Evolutionary conservation across 2,888 invertebrate species (phyloP), one percentile per base, ranked within the genome.

Genomic region (Sericinus montela): DNA sequence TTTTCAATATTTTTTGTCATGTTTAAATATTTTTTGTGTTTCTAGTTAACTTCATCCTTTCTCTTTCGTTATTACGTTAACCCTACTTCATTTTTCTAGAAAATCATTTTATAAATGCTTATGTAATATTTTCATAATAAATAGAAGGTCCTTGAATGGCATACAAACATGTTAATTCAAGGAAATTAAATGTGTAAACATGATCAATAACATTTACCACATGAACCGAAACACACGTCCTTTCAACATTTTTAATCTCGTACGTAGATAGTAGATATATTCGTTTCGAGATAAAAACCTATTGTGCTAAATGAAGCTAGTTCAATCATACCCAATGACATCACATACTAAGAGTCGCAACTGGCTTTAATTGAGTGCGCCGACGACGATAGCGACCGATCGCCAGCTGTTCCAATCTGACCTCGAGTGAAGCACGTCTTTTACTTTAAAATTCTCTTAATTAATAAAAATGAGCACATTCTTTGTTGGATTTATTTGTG

Each of bases 361-460:
- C 68, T 74, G 74, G 57, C 72, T 74, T 72, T 84, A 87, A 87
- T 87, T 87, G 84, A 80, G 68, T 65, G 69, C 67, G 50, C 68
- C 67, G 50, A 48, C 61, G 62, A 19, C 19, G 19, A 19, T 58
- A 64, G 63, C 59, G 71, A 62, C 63, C 67, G 69, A 63, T 66
- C 70, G 72, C 48, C 63, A 67, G 65, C 72, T 75, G 70, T 73
- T 61, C 59, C 73, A 70, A 72, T 72, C 73, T 63, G 72, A 73
- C 71, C 63, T 77, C 75, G 72, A 64, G 72, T 68, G 69, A 63
- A 69, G 54, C 76, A 75, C 75, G 80, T 68, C 73, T 74, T 66
- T 52, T 55, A 59, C 57, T 55, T 57, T 49, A 54, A 25, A 49
- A 44, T 44, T 40, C 39, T 38, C 19, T 55, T 53, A 55, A 53